A percentile compares a stretch with the other conserved stretches of the same genome.
phyloP scores from a whole-genome alignment of 2,113 vertebrate species.

The Onychostoma macrolepis region DNA sequence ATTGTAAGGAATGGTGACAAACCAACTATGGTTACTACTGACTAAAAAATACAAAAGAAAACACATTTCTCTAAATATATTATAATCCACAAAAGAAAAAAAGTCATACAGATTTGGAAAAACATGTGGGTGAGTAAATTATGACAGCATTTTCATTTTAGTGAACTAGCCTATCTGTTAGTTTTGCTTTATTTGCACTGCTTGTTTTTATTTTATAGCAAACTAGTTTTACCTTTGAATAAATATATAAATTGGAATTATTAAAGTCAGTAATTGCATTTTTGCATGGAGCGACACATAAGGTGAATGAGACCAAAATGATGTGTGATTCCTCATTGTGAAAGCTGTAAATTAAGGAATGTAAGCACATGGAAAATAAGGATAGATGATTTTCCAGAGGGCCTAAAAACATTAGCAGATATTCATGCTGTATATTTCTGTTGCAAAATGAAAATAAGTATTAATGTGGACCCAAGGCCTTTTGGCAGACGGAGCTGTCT shows the following conservation, averaged over 20 bases:
- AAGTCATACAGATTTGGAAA: background rate
- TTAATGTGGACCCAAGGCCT: background rate
- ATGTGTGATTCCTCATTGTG: slow-evolving; percentile 27
- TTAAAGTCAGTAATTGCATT: background rate
- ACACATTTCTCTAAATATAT: background rate
- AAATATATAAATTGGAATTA: slow-evolving; percentile 9
- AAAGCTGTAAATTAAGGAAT: slow-evolving; percentile 41
- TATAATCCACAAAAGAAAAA: background rate
- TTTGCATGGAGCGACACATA: background rate
- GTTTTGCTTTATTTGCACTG: background rate
- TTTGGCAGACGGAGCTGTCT: slow-evolving; percentile 15
- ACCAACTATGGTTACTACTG: background rate
- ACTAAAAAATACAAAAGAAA: background rate
- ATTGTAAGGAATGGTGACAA: background rate
- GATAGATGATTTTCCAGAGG: background rate
- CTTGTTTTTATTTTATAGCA: no score
- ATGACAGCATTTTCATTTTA: background rate
- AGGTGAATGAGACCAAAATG: background rate
- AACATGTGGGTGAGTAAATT: background rate
- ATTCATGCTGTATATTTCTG: slow-evolving; percentile 32
- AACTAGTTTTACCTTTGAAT: slow-evolving; percentile 28
- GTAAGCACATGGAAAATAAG: slow-evolving; percentile 41
- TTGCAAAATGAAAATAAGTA: slow-evolving; percentile 26
- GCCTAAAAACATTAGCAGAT: slow-evolving; percentile 25
- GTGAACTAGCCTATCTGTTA: background rate